Evolutionary conservation across 2,113 vertebrate genomes (phyloP).

Genomic region (Eudyptes chrysolophus): DNA sequence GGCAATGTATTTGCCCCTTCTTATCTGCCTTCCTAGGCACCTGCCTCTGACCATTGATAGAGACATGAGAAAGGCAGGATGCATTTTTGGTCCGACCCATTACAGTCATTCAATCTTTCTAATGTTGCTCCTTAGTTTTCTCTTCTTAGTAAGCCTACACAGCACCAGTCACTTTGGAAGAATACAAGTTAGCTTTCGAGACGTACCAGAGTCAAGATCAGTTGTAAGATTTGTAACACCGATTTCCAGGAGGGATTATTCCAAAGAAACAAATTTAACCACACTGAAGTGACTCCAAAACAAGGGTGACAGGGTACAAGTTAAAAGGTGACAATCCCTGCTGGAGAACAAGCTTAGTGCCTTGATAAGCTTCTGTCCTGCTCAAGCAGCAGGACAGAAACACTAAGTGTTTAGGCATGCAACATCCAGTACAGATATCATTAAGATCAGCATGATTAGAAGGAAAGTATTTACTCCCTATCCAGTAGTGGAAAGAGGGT

Average conservation of each 20-base stretch:
- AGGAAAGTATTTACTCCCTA: background rate
- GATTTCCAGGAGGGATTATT: background rate
- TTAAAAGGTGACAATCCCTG: background rate
- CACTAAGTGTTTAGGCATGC: background rate
- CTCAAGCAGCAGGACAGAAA: background rate
- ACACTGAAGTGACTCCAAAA: background rate
- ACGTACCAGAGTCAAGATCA: background rate
- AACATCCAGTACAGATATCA: background rate
- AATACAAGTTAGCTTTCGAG: background rate
- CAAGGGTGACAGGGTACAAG: background rate
- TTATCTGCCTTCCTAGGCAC: background rate
- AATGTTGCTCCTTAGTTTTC: background rate
- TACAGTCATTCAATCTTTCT: background rate
- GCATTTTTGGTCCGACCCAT: background rate
- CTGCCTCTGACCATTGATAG: background rate
- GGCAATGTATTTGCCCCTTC: background rate
- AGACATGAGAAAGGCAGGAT: background rate
- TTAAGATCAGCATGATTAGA: background rate
- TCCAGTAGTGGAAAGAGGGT: background rate
- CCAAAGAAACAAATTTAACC: background rate
- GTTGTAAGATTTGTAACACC: background rate
- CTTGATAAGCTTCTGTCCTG: background rate
- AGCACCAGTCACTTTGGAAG: background rate
- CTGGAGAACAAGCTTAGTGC: background rate
- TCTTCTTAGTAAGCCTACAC: background rate